Evolutionary conservation across 2,888 invertebrate genomes (phyloP), one percentile per base, ranked within the genome.

Genomic region (Leuctra nigra): DNA sequence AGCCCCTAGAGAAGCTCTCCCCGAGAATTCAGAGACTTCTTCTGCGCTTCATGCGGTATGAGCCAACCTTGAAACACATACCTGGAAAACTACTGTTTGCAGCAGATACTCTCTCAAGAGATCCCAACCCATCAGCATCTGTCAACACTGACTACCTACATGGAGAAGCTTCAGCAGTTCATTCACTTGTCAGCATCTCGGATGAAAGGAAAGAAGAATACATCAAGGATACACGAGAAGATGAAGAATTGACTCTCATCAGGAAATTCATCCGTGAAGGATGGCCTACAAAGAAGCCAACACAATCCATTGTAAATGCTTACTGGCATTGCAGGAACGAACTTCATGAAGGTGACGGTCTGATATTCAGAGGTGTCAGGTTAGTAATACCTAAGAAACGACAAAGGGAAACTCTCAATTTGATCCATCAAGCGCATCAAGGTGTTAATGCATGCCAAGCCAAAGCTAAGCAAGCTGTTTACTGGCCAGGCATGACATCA

Each of bases 401-500:
- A 4, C 20, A 44, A 25, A 38, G 29, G 22, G 2, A 11, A 16
- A 41, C 22, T 14, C 25, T 54, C 23, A 24, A 20, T 14, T 44
- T 54, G 24, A 18, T 54, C 9, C 54, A 54, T 22, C 18, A 38
- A 25, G 54, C 39, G 4, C 54, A 54, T 54, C 29, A 39, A 22
- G 54, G 54, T 20, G 41, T 54, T 13, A 24, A 20, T n/a, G 22
- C 29, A n/a, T 24, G 39, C 24, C 38, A 25, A 54, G 22, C 23
- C 2, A 54, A 41, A 25, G 44, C 54, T 11, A 7, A 22, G 35
- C 13, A 39, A 14, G 41, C 39, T 23, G 14, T 48, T 9, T 48
- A 48, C 16, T 54, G 44, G 54, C 54, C 54, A 24, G 41, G 41
- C 13, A 54, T 54, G 24, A 24, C 65, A 53, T 23, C 4, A 9